phyloP scores from a whole-genome alignment of 2,888 invertebrate species.

The Caenorhabditis sinica region DNA sequence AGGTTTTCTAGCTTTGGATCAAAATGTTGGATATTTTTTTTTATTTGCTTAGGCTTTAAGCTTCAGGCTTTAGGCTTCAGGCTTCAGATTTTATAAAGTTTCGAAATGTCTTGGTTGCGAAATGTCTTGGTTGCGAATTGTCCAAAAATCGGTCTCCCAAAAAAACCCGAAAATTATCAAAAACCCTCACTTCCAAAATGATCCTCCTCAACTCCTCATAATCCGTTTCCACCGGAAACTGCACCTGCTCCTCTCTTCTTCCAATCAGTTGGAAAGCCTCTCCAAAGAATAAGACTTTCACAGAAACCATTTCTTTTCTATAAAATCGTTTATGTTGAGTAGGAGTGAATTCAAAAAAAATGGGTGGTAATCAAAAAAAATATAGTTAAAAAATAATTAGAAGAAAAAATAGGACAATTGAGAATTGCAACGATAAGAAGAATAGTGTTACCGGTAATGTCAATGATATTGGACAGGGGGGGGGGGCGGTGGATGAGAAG shows the following conservation, averaged over 20 bases:
- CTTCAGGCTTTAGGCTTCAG: too few species aligned
- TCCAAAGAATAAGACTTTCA: conserved; percentile 73
- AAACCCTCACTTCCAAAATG: conserved; percentile 55
- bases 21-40: too few species aligned
- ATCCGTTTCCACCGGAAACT: conserved; percentile 32
- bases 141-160: not conserved
- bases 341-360: not conserved
- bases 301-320: conserved; percentile 17
- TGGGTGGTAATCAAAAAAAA: not conserved
- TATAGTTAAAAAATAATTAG: not conserved
- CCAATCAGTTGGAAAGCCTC: conserved; percentile 70
- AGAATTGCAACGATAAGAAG: not conserved
- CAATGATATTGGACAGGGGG: conserved; percentile 15
- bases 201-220: conserved; percentile 58
- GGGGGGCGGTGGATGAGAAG: not conserved
- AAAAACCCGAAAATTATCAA: not conserved
- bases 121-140: too few species aligned
- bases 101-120: too few species aligned
- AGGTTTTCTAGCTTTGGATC: too few species aligned
- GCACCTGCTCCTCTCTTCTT: conserved; percentile 57
- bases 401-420: not conserved
- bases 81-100: too few species aligned
- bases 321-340: too few species aligned
- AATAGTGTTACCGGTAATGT: conserved; percentile 36
- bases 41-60: too few species aligned